These are phyloP conservation scores for Aspidoscelis tigris DNA, from an alignment of 2,113 vertebrate species.

Conservation along the genomic window DNA sequence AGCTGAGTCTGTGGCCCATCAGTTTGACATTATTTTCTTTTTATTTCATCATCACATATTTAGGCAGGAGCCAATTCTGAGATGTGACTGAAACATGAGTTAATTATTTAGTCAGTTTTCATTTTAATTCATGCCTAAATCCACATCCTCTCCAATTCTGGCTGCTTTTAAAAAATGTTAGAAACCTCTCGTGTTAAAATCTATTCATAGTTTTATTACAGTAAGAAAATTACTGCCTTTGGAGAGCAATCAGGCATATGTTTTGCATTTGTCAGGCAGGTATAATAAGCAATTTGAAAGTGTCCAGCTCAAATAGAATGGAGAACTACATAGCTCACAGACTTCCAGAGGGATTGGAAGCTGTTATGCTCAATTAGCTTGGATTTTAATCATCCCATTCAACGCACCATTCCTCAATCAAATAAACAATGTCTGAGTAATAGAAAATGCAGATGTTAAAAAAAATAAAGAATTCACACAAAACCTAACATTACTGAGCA, in stretches of 20 bases:
- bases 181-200: slow-evolving; percentile 16
- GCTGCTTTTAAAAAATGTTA: neutral
- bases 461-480: neutral
- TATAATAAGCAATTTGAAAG: slow-evolving; percentile 24
- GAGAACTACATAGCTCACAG: neutral
- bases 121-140: too few species aligned
- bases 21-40: neutral
- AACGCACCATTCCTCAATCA: neutral
- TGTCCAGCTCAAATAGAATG: neutral
- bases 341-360: neutral
- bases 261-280: slow-evolving; percentile 19
- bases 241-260: slow-evolving; percentile 19
- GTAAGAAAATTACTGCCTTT: slow-evolving; percentile 26
- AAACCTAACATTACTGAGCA: neutral
- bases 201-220: slow-evolving; percentile 32
- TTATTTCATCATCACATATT: neutral
- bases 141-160: too few species aligned
- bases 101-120: too few species aligned
- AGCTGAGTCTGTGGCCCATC: neutral
- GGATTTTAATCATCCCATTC: slow-evolving; percentile 2
- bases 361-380: slow-evolving; percentile 8
- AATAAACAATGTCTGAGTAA: neutral
- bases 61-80: neutral
- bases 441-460: slow-evolving; percentile 4
- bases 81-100: neutral